These are phyloP conservation scores for Microcebus griseorufus DNA, from an alignment of 2,113 vertebrate genomes.

Conservation along the genomic window DNA sequence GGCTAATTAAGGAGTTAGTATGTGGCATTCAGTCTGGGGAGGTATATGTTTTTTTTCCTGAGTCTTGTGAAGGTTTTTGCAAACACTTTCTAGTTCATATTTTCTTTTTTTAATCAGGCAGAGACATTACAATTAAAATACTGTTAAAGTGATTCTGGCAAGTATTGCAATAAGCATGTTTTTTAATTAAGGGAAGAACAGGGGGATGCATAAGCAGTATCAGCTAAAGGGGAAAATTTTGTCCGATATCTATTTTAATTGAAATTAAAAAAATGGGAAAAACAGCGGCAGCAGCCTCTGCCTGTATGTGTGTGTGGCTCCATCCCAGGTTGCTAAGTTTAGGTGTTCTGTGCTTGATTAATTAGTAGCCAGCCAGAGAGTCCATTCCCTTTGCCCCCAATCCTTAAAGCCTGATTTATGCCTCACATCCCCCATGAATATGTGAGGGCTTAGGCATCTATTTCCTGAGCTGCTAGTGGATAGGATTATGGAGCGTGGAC, in stretches of 20 bases:
- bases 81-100: slow-evolving; percentile 85
- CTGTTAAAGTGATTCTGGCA: slow-evolving; percentile 87
- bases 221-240: slow-evolving; percentile 85
- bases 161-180: slow-evolving; percentile 88
- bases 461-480: slow-evolving; percentile 65
- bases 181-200: slow-evolving; percentile 89
- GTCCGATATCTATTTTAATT: slow-evolving; percentile 86
- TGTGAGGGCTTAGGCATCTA: slow-evolving; percentile 65
- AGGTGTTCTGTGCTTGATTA: slow-evolving; percentile 78
- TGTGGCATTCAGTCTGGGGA: slow-evolving; percentile 57
- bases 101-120: slow-evolving; percentile 90
- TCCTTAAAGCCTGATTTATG: slow-evolving; percentile 68
- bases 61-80: slow-evolving; percentile 65
- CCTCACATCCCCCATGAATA: slow-evolving; percentile 71
- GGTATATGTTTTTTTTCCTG: slow-evolving; percentile 48
- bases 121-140: slow-evolving; percentile 90
- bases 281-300: slow-evolving; percentile 32
- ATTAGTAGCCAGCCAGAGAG: slow-evolving; percentile 65
- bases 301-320: slow-evolving; percentile 49
- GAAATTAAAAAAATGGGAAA: slow-evolving; percentile 78
- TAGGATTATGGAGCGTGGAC: slow-evolving; percentile 55
- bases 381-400: slow-evolving; percentile 56
- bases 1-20: slow-evolving; percentile 65
- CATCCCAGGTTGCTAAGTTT: slow-evolving; percentile 56
- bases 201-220: slow-evolving; percentile 81